A percentile compares a stretch with the other conserved stretches of the same genome.
These are phyloP conservation scores for Zoanthus sansibaricus DNA, from an alignment of 92 coral and sea anemone species.

Conservation along the genomic window DNA sequence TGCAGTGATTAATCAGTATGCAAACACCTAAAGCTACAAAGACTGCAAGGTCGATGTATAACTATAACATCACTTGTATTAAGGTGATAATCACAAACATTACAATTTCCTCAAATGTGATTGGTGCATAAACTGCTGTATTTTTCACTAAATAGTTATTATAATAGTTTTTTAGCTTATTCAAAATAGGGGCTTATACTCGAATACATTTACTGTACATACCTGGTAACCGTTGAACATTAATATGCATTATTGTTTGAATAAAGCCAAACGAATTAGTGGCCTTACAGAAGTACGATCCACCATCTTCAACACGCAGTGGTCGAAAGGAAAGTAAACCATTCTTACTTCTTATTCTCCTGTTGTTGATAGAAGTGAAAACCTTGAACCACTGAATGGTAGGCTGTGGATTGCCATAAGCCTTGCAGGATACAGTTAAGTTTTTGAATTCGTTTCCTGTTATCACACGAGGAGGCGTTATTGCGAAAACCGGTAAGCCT, in stretches of 20 bases:
- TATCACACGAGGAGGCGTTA: constrained; percentile 16
- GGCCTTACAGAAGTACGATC: constrained; percentile 1
- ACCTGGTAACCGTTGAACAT: constrained; percentile 8
- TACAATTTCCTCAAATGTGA: too few relatives aligned
- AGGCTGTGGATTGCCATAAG: constrained; percentile 5
- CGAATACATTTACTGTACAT: background rate
- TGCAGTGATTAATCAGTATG: too few relatives aligned
- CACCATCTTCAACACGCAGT: constrained; percentile 7
- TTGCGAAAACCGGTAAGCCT: constrained; percentile 26
- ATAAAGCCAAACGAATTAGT: constrained; percentile 5
- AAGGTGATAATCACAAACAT: too few relatives aligned
- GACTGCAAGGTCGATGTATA: too few relatives aligned
- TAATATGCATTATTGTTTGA: background rate
- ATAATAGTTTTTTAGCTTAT: too few relatives aligned
- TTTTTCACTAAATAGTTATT: too few relatives aligned
- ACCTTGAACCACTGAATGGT: constrained; percentile 1
- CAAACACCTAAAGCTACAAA: too few relatives aligned
- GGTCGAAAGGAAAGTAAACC: constrained; percentile 1
- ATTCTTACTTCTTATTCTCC: background rate
- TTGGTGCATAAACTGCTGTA: too few relatives aligned
- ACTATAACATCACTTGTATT: too few relatives aligned
- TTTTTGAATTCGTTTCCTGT: background rate
- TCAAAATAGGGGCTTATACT: too few relatives aligned
- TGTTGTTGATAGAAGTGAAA: constrained; percentile 8
- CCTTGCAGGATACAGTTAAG: constrained; percentile 3